phyloP scores from a whole-genome alignment of 2,888 invertebrate species.

The Lycaena phlaeas region DNA sequence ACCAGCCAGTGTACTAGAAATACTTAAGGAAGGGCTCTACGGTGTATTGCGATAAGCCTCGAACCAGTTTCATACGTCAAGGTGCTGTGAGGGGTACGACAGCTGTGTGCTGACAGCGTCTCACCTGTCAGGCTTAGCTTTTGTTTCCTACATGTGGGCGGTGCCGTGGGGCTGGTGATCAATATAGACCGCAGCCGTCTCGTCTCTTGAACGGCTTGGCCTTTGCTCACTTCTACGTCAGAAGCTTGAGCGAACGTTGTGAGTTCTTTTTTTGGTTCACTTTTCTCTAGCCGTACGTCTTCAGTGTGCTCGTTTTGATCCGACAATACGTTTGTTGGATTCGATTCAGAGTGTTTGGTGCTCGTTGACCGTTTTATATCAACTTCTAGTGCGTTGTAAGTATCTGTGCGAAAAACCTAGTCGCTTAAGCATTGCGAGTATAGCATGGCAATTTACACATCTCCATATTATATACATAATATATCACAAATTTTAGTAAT shows the following conservation, averaged over 20 bases:
- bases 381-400: slow-evolving; percentile 44
- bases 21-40: slow-evolving; percentile 10
- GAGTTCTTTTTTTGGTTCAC: background rate
- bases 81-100: slow-evolving; percentile 12
- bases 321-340: too few relatives aligned
- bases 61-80: slow-evolving; percentile 17
- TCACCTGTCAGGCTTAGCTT: slow-evolving; percentile 79
- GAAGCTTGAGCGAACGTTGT: slow-evolving; percentile 5
- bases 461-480: background rate
- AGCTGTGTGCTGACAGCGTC: slow-evolving; percentile 31
- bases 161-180: slow-evolving; percentile 75
- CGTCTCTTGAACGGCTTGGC: slow-evolving; percentile 27
- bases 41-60: slow-evolving; percentile 15
- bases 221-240: slow-evolving; percentile 12
- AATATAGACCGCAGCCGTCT: slow-evolving; percentile 71
- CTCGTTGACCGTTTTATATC: slow-evolving; percentile 28
- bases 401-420: slow-evolving; percentile 63
- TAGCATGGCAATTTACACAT: slow-evolving; percentile 14
- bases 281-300: background rate
- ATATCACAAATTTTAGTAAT: too few relatives aligned
- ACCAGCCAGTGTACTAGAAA: slow-evolving; percentile 1
- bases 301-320: slow-evolving; percentile 6
- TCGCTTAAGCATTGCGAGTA: slow-evolving; percentile 48
- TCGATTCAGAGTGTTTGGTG: slow-evolving; percentile 31
- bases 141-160: slow-evolving; percentile 76